A percentile compares a stretch with the other conserved stretches of the same genome.
Evolutionary conservation across 2,113 vertebrate species (phyloP).

Genomic region (Colius striatus): DNA sequence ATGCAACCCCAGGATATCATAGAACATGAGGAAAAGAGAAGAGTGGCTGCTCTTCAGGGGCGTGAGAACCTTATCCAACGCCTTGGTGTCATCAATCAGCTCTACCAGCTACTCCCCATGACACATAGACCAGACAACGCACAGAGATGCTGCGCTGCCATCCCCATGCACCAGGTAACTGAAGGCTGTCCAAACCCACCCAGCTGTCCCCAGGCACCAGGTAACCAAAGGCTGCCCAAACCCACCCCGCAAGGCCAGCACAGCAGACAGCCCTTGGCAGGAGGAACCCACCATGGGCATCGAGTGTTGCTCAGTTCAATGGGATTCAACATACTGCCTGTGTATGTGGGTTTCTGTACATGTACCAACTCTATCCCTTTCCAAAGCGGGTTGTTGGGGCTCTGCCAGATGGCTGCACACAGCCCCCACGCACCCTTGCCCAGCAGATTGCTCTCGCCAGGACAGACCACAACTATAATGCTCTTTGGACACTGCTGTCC

Average conservation of each 20-base stretch:
- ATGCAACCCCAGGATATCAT: slow-evolving; percentile 74
- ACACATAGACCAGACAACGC: neutral
- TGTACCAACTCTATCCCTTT: neutral
- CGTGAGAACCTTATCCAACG: slow-evolving; percentile 74
- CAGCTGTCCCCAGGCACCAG: slow-evolving; percentile 18
- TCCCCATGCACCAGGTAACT: slow-evolving; percentile 47
- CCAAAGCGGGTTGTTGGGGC: accelerated
- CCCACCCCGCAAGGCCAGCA: neutral
- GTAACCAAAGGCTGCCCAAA: neutral
- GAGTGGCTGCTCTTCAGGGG: slow-evolving; percentile 64
- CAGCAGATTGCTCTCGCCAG: neutral
- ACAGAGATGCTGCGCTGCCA: neutral
- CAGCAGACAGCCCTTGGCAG: neutral
- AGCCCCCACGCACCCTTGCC: too few species aligned
- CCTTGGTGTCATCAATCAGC: slow-evolving; percentile 70
- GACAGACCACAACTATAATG: neutral
- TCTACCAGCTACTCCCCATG: slow-evolving; percentile 56
- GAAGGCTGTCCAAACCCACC: neutral
- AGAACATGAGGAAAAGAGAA: slow-evolving; percentile 75
- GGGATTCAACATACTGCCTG: neutral
- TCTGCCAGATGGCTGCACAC: accelerated
- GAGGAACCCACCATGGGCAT: neutral
- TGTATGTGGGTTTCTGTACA: neutral
- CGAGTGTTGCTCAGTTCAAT: neutral
- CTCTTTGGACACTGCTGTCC: neutral